These are phyloP conservation scores for Limanda limanda DNA, from an alignment of 2,113 vertebrate species.

Conservation along the genomic window DNA sequence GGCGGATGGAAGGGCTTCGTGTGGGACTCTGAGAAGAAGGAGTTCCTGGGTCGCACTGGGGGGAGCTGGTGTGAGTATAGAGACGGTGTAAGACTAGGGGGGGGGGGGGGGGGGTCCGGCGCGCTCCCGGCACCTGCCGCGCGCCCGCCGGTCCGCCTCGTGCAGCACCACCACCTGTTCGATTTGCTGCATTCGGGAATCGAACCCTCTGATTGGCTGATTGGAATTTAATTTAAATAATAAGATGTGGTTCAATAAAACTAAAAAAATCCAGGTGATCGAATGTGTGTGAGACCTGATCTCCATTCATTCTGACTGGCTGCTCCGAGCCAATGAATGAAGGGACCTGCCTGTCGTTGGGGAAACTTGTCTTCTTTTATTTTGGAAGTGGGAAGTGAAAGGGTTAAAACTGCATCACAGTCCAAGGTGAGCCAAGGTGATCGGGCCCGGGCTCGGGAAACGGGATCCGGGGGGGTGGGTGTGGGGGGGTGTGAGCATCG, in stretches of 20 bases:
- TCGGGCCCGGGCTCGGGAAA: slow-evolving; percentile 51
- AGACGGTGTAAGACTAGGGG: neutral
- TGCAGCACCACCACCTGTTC: slow-evolving; percentile 77
- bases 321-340: neutral
- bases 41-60: slow-evolving; percentile 89
- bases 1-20: slow-evolving; percentile 92
- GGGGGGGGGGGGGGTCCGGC: neutral
- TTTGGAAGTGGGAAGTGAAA: slow-evolving; percentile 41
- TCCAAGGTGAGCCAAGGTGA: slow-evolving; percentile 96
- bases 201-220: too few species aligned
- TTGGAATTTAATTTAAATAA: too few species aligned
- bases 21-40: slow-evolving; percentile 91
- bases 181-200: slow-evolving; percentile 60
- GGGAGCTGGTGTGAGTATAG: slow-evolving; percentile 90
- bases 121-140: too few species aligned
- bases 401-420: slow-evolving; percentile 94
- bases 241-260: neutral
- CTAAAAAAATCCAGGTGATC: neutral
- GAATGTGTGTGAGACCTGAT: neutral
- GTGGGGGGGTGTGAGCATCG: too few species aligned
- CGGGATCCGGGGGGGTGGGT: neutral
- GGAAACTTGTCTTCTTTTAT: neutral
- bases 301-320: neutral
- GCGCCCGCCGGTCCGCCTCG: slow-evolving; percentile 21
- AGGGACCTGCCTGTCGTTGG: slow-evolving; percentile 4